phyloP scores from a whole-genome alignment of 1,140 invertebrate species.

The Meloidogyne hapla region DNA sequence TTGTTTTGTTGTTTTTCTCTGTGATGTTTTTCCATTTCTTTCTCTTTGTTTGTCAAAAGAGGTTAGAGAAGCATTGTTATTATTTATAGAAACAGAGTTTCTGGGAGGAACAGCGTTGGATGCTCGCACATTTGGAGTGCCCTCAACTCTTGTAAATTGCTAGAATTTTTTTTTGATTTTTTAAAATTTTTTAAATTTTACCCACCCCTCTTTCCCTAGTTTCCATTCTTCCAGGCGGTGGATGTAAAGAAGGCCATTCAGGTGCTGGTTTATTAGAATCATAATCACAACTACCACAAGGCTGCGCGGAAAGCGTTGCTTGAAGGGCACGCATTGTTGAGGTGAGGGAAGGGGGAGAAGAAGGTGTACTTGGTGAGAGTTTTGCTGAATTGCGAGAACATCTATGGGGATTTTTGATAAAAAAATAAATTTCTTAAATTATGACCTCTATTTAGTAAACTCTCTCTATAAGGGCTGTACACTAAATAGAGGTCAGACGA shows the following conservation, averaged over 20 bases:
- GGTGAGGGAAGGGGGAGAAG: not conserved
- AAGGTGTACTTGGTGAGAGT: not conserved
- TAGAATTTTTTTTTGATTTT: not conserved
- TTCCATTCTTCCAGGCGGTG: slow-evolving; percentile 1
- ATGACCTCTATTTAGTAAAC: no score
- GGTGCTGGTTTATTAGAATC: slow-evolving; percentile 1
- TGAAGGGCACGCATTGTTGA: not conserved
- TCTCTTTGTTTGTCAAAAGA: not conserved
- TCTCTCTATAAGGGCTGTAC: no score
- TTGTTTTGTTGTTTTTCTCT: not conserved
- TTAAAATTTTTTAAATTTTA: not conserved
- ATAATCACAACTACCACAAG: slow-evolving; percentile 20
- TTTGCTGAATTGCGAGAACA: slow-evolving; percentile 19
- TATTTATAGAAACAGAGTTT: not conserved
- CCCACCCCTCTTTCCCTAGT: not conserved
- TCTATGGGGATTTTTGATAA: not conserved
- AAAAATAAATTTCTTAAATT: no score
- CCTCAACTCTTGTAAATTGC: not conserved
- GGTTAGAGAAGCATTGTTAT: not conserved
- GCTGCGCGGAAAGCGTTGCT: not conserved
- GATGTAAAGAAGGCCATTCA: slow-evolving; percentile 20
- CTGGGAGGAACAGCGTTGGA: not conserved
- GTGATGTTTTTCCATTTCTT: not conserved
- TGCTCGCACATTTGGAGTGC: not conserved
- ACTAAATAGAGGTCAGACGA: not conserved